Evolutionary conservation across 2,888 invertebrate genomes (phyloP).

Genomic region (Halocaridina rubra): DNA sequence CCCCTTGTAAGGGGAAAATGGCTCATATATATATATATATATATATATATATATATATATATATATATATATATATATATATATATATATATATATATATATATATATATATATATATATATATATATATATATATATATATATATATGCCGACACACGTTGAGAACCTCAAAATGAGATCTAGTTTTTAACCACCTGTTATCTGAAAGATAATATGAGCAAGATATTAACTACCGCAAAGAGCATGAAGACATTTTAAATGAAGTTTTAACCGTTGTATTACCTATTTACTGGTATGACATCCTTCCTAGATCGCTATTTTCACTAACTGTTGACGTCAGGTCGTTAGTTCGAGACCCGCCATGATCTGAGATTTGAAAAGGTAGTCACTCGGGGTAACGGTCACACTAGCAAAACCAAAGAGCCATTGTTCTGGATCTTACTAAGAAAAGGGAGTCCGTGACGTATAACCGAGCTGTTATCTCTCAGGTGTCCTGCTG

Average conservation of each 20-base stretch:
- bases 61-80: background rate
- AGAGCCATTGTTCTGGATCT: no score
- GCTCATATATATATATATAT: background rate
- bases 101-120: background rate
- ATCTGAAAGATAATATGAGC: background rate
- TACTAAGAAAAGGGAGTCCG: no score
- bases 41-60: background rate
- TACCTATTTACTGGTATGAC: no score
- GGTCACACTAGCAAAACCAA: no score
- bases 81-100: constrained; percentile 1
- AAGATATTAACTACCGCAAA: background rate
- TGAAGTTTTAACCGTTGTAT: background rate
- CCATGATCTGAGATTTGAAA: no score
- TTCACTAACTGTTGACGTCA: no score
- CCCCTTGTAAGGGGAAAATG: no score
- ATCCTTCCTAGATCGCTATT: no score
- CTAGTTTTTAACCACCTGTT: background rate
- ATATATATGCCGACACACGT: background rate
- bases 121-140: background rate
- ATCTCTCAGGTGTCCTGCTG: no score
- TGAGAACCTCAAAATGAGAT: background rate
- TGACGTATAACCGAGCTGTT: no score
- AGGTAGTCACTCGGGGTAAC: no score
- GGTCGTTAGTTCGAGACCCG: no score
- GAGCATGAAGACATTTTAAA: background rate